Conservation (phyloP, 1,140 invertebrate genomes). For the Drosophila lacteicornis region DNA sequence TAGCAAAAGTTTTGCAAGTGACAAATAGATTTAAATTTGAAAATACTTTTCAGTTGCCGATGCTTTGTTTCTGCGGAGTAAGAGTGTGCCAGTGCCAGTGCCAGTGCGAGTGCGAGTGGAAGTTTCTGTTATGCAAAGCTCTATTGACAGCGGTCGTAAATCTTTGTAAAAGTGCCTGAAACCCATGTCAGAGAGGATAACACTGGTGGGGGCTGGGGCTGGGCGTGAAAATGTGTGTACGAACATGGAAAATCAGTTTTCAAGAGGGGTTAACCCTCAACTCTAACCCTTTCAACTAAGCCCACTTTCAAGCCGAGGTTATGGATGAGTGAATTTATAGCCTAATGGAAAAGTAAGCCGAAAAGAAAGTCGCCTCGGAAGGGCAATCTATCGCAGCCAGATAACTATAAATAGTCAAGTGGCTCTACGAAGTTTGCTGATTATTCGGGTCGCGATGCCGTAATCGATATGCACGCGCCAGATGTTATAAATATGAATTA, state of each 20-base stretch:
- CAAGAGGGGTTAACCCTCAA: constrained; percentile 48
- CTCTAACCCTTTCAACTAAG: constrained; percentile 17
- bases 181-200: constrained; percentile 66
- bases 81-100: not conserved
- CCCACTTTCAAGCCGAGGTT: constrained; percentile 14
- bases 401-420: constrained; percentile 41
- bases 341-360: constrained; percentile 51
- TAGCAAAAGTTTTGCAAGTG: constrained; percentile 80
- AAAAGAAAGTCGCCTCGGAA: constrained; percentile 8
- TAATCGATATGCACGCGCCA: constrained; percentile 19
- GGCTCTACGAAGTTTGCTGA: constrained; percentile 6
- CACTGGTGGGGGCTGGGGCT: not conserved
- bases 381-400: not conserved
- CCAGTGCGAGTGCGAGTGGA: constrained; percentile 11
- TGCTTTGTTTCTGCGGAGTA: constrained; percentile 21
- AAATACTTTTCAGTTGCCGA: constrained; percentile 70
- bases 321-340: constrained; percentile 39
- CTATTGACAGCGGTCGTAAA: constrained; percentile 83
- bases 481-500: constrained; percentile 25
- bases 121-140: constrained; percentile 75
- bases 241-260: constrained; percentile 71
- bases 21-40: constrained; percentile 84
- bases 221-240: constrained; percentile 61
- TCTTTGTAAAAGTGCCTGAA: constrained; percentile 67
- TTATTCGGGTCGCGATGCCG: not conserved